Percentiles rank a stretch among this genome's conserved stretches.
Evolutionary conservation across 2,113 vertebrate genomes (phyloP).

Genomic region (Centropus bengalensis): DNA sequence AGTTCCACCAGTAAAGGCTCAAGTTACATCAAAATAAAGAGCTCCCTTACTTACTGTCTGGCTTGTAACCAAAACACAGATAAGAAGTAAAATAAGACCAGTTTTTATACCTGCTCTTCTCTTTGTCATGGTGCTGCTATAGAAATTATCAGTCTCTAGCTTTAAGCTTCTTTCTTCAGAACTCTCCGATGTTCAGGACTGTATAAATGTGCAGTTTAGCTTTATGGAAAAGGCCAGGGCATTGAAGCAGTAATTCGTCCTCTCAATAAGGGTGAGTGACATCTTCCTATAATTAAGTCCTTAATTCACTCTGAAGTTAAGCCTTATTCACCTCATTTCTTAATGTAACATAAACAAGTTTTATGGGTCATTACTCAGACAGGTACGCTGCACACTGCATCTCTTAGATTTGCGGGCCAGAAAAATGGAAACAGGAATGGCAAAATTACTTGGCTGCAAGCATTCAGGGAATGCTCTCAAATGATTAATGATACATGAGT

Average conservation of each 20-base stretch:
- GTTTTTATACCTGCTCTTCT: not conserved
- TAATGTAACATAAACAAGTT: slow-evolving; percentile 63
- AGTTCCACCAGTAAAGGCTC: not conserved
- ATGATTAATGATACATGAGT: not conserved
- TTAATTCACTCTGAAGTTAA: slow-evolving; percentile 48
- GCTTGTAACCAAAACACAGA: not conserved
- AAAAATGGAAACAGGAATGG: slow-evolving; percentile 3
- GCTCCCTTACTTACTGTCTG: not conserved
- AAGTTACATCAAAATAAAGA: not conserved
- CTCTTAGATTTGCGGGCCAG: slow-evolving; percentile 25
- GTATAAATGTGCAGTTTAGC: slow-evolving; percentile 22
- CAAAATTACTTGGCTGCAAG: slow-evolving; percentile 14
- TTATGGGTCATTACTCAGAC: slow-evolving; percentile 59
- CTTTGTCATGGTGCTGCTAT: not conserved
- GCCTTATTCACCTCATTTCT: slow-evolving; percentile 50
- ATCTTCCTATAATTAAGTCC: slow-evolving; percentile 58
- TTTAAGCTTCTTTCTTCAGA: not conserved
- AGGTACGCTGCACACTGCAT: slow-evolving; percentile 9
- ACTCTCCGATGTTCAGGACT: not conserved
- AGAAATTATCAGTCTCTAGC: not conserved
- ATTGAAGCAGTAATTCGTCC: slow-evolving; percentile 40
- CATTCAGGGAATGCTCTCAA: not conserved
- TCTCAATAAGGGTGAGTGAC: slow-evolving; percentile 51
- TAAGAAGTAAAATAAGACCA: not conserved
- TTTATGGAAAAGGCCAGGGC: slow-evolving; percentile 6